Evolutionary conservation across 2,797 vertebrate genomes (phyloP), one percentile per base, ranked within the genome.

Genomic region (Parauchenoglanis punctatus): DNA sequence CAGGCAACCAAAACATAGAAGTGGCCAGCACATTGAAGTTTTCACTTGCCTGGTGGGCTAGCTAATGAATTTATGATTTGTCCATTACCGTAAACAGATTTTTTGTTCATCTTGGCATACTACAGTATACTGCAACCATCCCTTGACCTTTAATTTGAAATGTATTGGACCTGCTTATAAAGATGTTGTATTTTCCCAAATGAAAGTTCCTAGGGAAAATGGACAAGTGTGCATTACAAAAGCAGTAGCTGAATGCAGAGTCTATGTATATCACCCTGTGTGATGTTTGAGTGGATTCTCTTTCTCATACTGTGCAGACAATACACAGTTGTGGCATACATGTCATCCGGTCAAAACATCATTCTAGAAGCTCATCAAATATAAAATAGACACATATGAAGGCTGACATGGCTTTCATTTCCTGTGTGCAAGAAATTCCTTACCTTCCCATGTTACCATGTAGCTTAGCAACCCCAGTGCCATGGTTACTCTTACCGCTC

Each of bases 381-480:
- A 46, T 46, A 28, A 59, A 80, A 59, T 23, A 59, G 28, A 58
- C 54, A 59, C 77, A 80, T 80, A 12, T 40, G 8, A 80, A 65
- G 35, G 40, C 40, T 65, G 44, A 49, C 40, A 18, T 49, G 25
- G 81, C n/a, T 49, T 8, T 18, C 44, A 65, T 49, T 65, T 49
- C 80, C 23, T 49, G 44, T 61, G 54, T 85, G 12, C 5, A 13
- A 85, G 7, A 85, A 73, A 85, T 75, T 56, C 54, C 67, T 85
- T 65, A 86, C 86, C 65, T 54, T 80, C 13, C 13, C 25, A 23
- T 58, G 18, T 78, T 78, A 31, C 12, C 56, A 75, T 23, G 81
- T 82, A 83, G 70, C 83, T 87, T 78, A 90, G 87, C 87, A 90
- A 86, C 87, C 67, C 67, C 28, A 86, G 56, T 81, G 67, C 52